phyloP scores from a whole-genome alignment of 53 echinoderm and acorn worm species.

The Apostichopus leukothele region DNA sequence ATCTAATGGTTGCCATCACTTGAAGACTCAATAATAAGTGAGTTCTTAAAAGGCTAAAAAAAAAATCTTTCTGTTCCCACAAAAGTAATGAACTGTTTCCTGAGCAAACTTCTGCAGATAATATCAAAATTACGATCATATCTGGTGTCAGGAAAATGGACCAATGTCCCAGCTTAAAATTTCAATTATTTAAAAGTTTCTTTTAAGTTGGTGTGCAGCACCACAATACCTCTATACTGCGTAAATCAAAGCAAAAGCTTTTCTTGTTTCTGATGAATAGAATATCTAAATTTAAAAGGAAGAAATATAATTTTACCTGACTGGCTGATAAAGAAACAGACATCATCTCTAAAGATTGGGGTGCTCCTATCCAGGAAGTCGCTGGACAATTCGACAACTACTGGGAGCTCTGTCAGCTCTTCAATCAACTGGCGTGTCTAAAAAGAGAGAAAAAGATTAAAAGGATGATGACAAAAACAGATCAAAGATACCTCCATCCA shows the following conservation, averaged over 20 bases:
- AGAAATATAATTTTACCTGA: constrained; percentile 60
- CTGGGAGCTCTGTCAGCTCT: constrained; percentile 91
- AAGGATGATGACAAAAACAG: no score
- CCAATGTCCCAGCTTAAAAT: no score
- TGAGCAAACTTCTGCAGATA: no score
- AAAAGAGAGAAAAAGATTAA: not conserved
- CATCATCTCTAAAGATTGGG: constrained; percentile 97
- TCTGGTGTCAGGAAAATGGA: no score
- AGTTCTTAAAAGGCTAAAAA: no score
- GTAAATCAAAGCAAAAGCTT: not conserved
- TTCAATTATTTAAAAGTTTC: no score
- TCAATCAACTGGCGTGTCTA: constrained; percentile 96
- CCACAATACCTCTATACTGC: not conserved
- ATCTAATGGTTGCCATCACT: no score
- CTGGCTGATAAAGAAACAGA: constrained; percentile 95
- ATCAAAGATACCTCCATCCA: no score
- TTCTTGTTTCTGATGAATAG: not conserved
- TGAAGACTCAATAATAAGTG: no score
- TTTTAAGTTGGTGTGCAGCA: not conserved
- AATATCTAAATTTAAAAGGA: not conserved
- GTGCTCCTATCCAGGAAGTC: constrained; percentile 91
- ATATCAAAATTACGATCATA: no score
- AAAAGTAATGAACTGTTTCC: no score
- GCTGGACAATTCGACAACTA: constrained; percentile 90
- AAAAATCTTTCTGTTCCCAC: no score